These are phyloP conservation scores for Cheracebus regulus DNA, from an alignment of 2,797 vertebrate genomes.

Conservation along the genomic window DNA sequence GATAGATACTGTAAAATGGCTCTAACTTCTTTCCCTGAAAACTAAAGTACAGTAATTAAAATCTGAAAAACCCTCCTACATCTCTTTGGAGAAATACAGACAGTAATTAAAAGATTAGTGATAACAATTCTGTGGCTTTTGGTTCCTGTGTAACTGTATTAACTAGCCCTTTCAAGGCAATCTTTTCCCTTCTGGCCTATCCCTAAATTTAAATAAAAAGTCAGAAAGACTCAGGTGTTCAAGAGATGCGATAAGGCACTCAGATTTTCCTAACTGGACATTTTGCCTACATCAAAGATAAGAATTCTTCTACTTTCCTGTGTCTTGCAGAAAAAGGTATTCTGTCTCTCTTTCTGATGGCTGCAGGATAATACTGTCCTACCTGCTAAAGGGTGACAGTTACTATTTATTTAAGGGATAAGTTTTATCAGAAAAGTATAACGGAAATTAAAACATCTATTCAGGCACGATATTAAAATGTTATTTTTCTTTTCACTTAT, in stretches of 20 bases:
- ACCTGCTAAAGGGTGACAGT: background rate
- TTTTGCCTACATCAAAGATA: slow-evolving; percentile 2
- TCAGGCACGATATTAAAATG: background rate
- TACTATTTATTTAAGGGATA: background rate
- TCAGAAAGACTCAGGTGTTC: background rate
- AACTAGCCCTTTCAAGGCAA: background rate
- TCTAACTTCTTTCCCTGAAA: slow-evolving; percentile 41
- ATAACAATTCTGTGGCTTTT: background rate
- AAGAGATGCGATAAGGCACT: background rate
- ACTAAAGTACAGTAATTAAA: slow-evolving; percentile 52
- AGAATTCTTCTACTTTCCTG: background rate
- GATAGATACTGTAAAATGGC: slow-evolving; percentile 11
- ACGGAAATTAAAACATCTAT: background rate
- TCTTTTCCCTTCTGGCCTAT: slow-evolving; percentile 26
- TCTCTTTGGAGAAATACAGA: slow-evolving; percentile 25
- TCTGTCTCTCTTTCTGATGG: background rate
- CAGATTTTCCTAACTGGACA: background rate
- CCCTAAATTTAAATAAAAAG: slow-evolving; percentile 55
- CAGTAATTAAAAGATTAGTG: slow-evolving; percentile 40
- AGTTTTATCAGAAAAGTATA: background rate
- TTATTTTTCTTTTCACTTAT: slow-evolving; percentile 27
- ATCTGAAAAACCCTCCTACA: slow-evolving; percentile 6
- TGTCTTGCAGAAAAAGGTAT: background rate
- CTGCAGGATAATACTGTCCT: background rate
- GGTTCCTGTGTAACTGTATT: background rate